phyloP scores from a whole-genome alignment of 2,113 vertebrate genomes.

The Clarias macrocephalus region DNA sequence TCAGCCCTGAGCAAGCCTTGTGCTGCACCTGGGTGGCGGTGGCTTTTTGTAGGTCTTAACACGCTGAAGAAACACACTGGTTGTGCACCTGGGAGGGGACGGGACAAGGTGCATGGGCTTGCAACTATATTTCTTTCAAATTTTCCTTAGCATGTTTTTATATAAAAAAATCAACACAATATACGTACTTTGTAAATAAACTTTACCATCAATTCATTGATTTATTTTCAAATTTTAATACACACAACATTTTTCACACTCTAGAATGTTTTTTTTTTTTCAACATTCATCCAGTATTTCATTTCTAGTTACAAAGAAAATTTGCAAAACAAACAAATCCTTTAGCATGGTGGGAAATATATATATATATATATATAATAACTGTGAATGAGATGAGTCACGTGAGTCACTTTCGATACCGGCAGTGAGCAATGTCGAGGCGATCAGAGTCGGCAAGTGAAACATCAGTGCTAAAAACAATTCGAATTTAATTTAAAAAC shows the following conservation, averaged over 20 bases:
- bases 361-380: too few relatives aligned
- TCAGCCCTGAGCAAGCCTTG: too few relatives aligned
- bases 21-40: too few relatives aligned
- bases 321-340: not conserved
- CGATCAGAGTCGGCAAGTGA: not conserved
- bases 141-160: not conserved
- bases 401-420: not conserved
- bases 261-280: not conserved
- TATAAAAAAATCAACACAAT: not conserved
- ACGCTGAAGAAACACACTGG: too few relatives aligned
- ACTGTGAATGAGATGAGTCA: not conserved
- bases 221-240: not conserved
- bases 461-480: not conserved
- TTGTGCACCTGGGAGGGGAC: too few relatives aligned
- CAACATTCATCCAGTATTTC: not conserved
- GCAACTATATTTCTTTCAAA: too few relatives aligned
- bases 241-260: not conserved
- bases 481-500: not conserved
- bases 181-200: not conserved
- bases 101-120: too few relatives aligned
- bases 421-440: not conserved
- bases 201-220: not conserved
- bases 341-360: not conserved
- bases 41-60: too few relatives aligned
- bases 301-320: not conserved